phyloP scores from a whole-genome alignment of 2,797 vertebrate species.

The Naso thynnoides region DNA sequence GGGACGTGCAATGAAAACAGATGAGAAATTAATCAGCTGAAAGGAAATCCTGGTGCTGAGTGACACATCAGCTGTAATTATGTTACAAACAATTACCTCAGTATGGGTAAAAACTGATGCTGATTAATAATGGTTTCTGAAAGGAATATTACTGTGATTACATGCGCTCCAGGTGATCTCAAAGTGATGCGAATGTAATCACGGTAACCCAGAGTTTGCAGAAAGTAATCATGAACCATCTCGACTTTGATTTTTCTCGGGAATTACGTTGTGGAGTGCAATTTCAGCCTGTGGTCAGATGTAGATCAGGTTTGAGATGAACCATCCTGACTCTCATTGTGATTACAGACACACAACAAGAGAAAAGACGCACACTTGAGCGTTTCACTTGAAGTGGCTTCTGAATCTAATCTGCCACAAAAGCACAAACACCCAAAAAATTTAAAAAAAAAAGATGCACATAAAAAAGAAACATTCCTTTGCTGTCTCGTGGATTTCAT shows the following conservation, averaged over 20 bases:
- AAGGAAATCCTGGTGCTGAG: neutral
- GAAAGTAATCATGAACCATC: conserved; percentile 31
- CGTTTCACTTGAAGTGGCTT: conserved; percentile 58
- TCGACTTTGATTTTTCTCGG: conserved; percentile 12
- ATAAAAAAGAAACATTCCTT: conserved; percentile 8
- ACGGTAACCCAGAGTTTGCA: neutral
- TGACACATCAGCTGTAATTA: neutral
- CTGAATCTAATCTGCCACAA: conserved; percentile 75
- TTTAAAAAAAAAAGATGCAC: conserved; percentile 39
- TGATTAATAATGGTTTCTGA: neutral
- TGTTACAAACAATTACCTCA: neutral
- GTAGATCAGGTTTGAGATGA: conserved; percentile 28
- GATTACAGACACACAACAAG: neutral
- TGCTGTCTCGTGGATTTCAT: conserved; percentile 30
- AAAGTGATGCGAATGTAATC: conserved; percentile 12
- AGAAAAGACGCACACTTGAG: conserved; percentile 69
- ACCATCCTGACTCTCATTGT: conserved; percentile 26
- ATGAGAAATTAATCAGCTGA: neutral
- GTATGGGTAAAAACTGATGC: neutral
- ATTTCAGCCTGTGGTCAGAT: conserved; percentile 21
- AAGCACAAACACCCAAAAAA: conserved; percentile 59
- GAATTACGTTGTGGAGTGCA: neutral
- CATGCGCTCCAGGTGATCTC: neutral
- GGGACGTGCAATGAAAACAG: neutral
- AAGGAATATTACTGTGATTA: too few species aligned